Percentiles rank a stretch among this genome's conserved stretches.
These are phyloP conservation scores for Ovis canadensis DNA, from an alignment of 2,113 vertebrate genomes.

Conservation along the genomic window DNA sequence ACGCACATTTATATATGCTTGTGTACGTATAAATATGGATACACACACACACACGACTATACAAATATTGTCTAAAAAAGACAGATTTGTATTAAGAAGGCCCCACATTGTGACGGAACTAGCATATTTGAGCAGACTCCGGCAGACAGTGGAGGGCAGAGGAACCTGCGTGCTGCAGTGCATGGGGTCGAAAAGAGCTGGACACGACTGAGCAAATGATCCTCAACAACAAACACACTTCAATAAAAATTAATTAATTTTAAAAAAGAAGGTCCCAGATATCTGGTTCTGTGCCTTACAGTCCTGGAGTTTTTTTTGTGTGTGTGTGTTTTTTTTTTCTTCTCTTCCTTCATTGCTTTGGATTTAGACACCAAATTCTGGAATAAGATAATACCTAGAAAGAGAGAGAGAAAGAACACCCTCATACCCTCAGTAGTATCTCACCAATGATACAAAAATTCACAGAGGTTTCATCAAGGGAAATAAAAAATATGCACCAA, in stretches of 20 bases:
- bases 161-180: not conserved
- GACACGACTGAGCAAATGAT: not conserved
- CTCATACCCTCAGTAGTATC: not conserved
- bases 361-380: not conserved
- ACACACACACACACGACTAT: too few relatives aligned
- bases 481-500: not conserved
- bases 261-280: not conserved
- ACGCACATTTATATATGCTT: not conserved
- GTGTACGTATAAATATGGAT: too few relatives aligned
- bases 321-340: too few relatives aligned
- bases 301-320: not conserved
- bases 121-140: not conserved
- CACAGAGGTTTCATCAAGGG: not conserved
- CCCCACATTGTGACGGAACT: not conserved
- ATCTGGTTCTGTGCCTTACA: not conserved
- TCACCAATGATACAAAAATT: not conserved
- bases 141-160: not conserved
- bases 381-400: not conserved
- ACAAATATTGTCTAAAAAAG: not conserved
- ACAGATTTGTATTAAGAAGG: not conserved
- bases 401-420: not conserved
- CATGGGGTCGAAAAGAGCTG: accelerated
- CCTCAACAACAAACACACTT: not conserved
- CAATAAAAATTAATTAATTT: not conserved
- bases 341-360: not conserved